These are phyloP conservation scores for Drosophila kokeensis DNA, from an alignment of 2,888 invertebrate species.

Conservation along the genomic window DNA sequence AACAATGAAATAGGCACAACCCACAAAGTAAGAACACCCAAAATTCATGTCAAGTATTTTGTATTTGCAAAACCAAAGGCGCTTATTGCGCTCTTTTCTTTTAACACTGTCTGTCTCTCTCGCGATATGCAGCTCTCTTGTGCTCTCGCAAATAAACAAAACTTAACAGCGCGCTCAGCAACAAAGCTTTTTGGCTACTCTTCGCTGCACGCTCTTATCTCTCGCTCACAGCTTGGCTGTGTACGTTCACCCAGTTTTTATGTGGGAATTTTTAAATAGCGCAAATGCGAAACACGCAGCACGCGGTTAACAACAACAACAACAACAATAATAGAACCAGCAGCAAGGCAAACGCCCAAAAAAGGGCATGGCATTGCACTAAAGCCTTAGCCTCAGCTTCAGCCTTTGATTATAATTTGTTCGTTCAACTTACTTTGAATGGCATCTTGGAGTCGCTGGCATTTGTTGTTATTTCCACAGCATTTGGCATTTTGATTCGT, in stretches of 20 bases:
- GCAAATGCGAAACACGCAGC: conserved; percentile 57
- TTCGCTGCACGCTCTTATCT: conserved; percentile 30
- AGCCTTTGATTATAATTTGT: conserved; percentile 1
- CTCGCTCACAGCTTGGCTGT: conserved; percentile 30
- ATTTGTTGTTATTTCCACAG: conserved; percentile 57
- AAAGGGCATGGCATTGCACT: conserved; percentile 68
- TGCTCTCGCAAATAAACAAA: conserved; percentile 49
- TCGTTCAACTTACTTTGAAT: conserved; percentile 67
- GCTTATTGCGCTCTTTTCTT: conserved; percentile 26
- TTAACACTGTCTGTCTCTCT: background rate
- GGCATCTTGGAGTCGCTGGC: conserved; percentile 65
- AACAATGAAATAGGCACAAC: conserved; percentile 4
- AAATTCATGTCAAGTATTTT: conserved; percentile 52
- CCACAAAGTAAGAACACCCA: conserved; percentile 14
- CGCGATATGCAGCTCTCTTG: background rate
- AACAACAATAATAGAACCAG: conserved; percentile 44
- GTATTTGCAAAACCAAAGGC: conserved; percentile 48
- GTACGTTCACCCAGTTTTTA: conserved; percentile 75
- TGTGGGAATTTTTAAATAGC: conserved; percentile 50
- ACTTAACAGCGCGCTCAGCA: conserved; percentile 38
- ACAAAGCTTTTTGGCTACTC: conserved; percentile 42
- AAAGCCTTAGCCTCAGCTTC: background rate
- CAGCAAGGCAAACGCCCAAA: conserved; percentile 68
- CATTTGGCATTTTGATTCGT: conserved; percentile 59
- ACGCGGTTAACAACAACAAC: conserved; percentile 62